Evolutionary conservation across 1,140 invertebrate species (phyloP), one percentile per base, ranked within the genome.

Genomic region (Tetramorium simillimum): DNA sequence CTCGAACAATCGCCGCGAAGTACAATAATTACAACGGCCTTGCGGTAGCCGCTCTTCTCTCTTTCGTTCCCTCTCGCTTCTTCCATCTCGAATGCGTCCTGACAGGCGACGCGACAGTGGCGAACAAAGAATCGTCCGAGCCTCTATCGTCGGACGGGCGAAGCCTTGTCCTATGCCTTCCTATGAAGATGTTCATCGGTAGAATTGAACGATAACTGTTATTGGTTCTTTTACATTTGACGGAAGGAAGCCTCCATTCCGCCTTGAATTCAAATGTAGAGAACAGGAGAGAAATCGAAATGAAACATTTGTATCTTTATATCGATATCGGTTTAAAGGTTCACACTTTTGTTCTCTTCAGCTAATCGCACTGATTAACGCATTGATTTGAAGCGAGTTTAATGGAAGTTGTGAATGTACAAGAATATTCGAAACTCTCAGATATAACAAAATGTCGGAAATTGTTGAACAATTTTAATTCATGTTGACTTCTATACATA

Each of bases 11-110:
- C 67, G 56, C 65, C 56, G 86, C 85, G 69, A 88, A 88, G 85
- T 88, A 76, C 87, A 89, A 91, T 91, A 92, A 92, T 91, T 89
- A 82, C 51, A 73, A 72, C 81, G 56, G 85, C 72, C 82, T 85
- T 53, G 72, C 49, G 58, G 73, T 49, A 53, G 14, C n/a, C 43
- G 56, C 28, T 6, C 46, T 53, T 69, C 60, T 78, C 40, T 43
- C 5, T n/a, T 24, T 58, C 37, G 40, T 14, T n/a, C n/a, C 21
- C 46, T 80, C 65, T 72, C 24, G 24, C 56, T 28, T 6, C 65
- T 46, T n/a, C n/a, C 51, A 58, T 33, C 56, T 43, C 53, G 80
- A 73, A 80, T 65, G 43, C 76, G 60, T 24, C 56, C 58, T 67
- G 58, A 62, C 56, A 33, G 63, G 37, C 33, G 58, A 16, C 18